These are phyloP conservation scores for Microhierax caerulescens DNA, from an alignment of 2,797 vertebrate genomes.

Conservation along the genomic window DNA sequence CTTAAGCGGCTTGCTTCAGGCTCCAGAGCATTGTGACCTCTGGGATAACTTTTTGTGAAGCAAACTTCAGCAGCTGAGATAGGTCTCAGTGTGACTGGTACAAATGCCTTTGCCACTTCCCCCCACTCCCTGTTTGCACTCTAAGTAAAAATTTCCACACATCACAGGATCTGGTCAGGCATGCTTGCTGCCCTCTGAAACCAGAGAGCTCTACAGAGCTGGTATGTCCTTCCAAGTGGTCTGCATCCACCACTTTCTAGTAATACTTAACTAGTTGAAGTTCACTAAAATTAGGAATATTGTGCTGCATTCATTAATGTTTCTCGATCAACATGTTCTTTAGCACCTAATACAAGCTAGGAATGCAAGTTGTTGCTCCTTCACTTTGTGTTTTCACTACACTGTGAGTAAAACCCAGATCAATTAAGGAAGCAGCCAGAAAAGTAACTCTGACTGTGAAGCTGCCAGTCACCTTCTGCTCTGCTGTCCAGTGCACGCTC, in stretches of 20 bases:
- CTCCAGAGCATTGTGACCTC: not conserved
- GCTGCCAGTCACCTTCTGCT: slow-evolving; percentile 85
- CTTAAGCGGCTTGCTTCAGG: not conserved
- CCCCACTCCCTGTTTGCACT: not conserved
- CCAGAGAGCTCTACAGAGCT: not conserved
- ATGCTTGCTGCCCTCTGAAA: not conserved
- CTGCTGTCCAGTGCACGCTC: slow-evolving; percentile 93
- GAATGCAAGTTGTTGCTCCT: not conserved
- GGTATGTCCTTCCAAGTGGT: not conserved
- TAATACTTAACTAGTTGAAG: not conserved
- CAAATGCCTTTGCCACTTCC: not conserved
- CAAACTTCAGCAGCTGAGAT: not conserved
- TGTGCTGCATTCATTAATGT: not conserved
- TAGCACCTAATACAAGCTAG: not conserved
- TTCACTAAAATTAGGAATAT: not conserved
- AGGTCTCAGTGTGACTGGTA: not conserved
- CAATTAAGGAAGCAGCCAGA: not conserved
- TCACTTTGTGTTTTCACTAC: not conserved
- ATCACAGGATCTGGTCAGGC: not conserved
- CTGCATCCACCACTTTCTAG: not conserved
- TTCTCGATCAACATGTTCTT: not conserved
- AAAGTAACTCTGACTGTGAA: not conserved
- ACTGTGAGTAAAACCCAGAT: not conserved
- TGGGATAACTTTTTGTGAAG: not conserved
- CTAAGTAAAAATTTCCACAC: not conserved